Base-by-base conservation (phyloP, 2,797 vertebrate genomes). In the Clarias fuscus region DNA sequence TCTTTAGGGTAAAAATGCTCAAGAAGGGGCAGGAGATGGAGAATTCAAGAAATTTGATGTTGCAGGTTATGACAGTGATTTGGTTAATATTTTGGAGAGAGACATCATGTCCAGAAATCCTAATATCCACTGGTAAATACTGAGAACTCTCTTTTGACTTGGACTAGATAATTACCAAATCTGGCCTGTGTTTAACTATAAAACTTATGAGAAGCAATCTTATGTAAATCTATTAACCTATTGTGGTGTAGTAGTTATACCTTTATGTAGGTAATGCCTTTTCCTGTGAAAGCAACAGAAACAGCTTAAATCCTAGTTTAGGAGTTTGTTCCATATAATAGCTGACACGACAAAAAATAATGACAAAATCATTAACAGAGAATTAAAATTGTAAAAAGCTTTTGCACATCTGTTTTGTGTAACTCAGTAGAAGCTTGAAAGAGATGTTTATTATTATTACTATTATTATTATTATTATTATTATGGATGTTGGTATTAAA, bases 81-180 rank as follows among this genome's bases (percentile, higher is more conserved):
- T 99, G 86, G 95, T 99, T 20, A 97, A 98, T 78, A 95, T 96
- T 17, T 94, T 99, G 70, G 98, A 99, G 91, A 97, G 97, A 93
- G 98, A 99, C 88, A 99, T 99, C 27, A 95, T 99, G 22, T 99
- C 98, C 78, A 96, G 97, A 87, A 99, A 99, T 92, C 98, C 97
- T 17, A 99, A 97, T 86, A 92, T 99, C 86, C 97, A 97, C 90
- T 99, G 98, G 98, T 99, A 96, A 90, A 76, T 64, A 40, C 56
- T 61, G 17, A 76, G 14, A 22, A 24, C 30, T 40, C 11, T n/a
- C 18, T 70, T 30, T 83, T 30, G 27, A 30, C 17, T 40, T 62
- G 30, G 33, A 62, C 20, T 48, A 10, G 8, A 48, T 8, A 1
- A 48, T 48, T 8, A 48, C 7, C 8, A 48, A 10, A 10, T 48